These are phyloP conservation scores for Syndactyla subalaris DNA, from an alignment of 2,797 vertebrate genomes.

Conservation along the genomic window DNA sequence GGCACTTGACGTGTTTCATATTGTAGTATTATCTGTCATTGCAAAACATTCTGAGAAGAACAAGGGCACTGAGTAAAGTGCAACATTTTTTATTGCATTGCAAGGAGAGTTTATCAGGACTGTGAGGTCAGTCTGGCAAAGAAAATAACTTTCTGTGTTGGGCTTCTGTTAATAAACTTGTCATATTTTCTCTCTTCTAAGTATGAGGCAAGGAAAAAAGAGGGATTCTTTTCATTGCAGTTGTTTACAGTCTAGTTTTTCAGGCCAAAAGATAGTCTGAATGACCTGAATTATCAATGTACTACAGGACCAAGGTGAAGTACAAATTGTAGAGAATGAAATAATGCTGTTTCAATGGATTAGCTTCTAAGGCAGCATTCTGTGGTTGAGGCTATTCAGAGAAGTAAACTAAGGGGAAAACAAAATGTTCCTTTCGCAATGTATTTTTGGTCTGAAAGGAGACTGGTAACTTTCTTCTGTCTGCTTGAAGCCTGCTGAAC, in stretches of 20 bases:
- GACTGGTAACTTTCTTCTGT: slow-evolving; percentile 10
- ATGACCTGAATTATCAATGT: slow-evolving; percentile 86
- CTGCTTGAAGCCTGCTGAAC: slow-evolving; percentile 25
- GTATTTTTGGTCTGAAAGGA: slow-evolving; percentile 33
- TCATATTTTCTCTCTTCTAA: not conserved
- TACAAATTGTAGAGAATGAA: slow-evolving; percentile 84
- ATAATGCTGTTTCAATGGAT: slow-evolving; percentile 87
- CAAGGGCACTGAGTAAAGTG: not conserved
- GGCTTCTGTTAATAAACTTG: not conserved
- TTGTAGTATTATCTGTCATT: not conserved
- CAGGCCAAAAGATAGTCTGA: slow-evolving; percentile 74
- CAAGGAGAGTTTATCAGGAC: not conserved
- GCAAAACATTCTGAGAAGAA: not conserved
- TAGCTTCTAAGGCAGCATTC: slow-evolving; percentile 79
- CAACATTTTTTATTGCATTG: fast-evolving
- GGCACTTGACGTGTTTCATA: not conserved
- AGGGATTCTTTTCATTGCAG: slow-evolving; percentile 70
- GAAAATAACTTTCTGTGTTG: not conserved
- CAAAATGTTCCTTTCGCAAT: slow-evolving; percentile 35
- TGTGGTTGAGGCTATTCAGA: slow-evolving; percentile 80
- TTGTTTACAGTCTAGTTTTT: slow-evolving; percentile 83
- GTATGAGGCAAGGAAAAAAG: not conserved
- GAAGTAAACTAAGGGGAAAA: slow-evolving; percentile 67
- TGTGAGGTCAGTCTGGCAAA: not conserved
- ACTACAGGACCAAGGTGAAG: slow-evolving; percentile 83